Percentiles rank a stretch among this genome's conserved stretches.
These are phyloP conservation scores for Nephrotoma guestfalica DNA, from an alignment of 2,888 invertebrate genomes.

Conservation along the genomic window DNA sequence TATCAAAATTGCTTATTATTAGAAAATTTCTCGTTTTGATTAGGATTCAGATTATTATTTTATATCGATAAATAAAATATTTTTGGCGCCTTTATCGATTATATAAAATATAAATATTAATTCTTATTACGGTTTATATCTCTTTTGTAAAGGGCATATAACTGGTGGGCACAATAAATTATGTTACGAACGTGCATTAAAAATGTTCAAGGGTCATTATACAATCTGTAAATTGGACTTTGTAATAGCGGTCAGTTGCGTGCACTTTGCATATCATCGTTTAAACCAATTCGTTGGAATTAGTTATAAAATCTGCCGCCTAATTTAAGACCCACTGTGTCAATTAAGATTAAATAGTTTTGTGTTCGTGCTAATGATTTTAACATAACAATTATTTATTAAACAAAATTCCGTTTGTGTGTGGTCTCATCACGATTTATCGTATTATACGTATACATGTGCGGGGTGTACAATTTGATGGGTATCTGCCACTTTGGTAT, in stretches of 20 bases:
- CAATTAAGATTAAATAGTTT: background rate
- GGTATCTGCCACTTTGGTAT: background rate
- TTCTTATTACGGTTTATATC: background rate
- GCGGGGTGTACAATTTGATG: background rate
- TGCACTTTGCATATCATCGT: background rate
- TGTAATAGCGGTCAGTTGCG: background rate
- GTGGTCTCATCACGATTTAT: background rate
- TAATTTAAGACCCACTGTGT: background rate
- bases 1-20: background rate
- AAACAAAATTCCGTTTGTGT: background rate
- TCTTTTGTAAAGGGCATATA: background rate
- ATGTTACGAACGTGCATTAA: background rate
- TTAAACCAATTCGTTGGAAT: background rate
- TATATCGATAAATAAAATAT: background rate
- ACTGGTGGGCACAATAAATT: background rate
- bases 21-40: background rate
- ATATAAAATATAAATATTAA: background rate
- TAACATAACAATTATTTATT: background rate
- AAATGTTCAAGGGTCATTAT: background rate
- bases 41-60: background rate
- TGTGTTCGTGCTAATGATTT: background rate
- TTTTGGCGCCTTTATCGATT: background rate
- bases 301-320: background rate
- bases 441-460: background rate
- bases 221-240: background rate